Conservation (phyloP, 1,140 invertebrate genomes). For the Propsilocerus akamusi region DNA sequence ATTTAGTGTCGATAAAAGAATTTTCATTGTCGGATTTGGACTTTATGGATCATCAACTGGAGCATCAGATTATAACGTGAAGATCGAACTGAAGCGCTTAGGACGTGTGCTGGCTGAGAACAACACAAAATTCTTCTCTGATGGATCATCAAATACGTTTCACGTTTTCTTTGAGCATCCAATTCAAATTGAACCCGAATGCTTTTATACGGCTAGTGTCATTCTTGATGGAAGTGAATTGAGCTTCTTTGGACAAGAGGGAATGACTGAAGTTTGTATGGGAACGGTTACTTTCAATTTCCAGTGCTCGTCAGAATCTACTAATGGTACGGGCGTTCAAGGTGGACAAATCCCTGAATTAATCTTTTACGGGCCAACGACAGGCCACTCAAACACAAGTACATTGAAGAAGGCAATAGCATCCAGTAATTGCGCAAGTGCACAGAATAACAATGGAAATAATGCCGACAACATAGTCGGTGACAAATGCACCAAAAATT, state of each 20-base stretch:
- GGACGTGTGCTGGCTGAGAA: constrained; percentile 74
- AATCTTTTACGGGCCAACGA: constrained; percentile 71
- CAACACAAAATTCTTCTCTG: constrained; percentile 81
- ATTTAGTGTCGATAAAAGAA: constrained; percentile 79
- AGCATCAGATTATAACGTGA: constrained; percentile 76
- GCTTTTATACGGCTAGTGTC: constrained; percentile 77
- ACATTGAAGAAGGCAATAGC: not conserved
- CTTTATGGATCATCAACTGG: constrained; percentile 83
- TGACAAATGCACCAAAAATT: too few species aligned
- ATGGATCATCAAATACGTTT: constrained; percentile 84
- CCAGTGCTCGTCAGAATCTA: constrained; percentile 84
- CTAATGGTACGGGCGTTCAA: constrained; percentile 85
- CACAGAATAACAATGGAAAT: too few species aligned
- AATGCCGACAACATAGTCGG: too few species aligned
- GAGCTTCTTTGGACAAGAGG: constrained; percentile 90
- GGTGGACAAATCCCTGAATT: constrained; percentile 88
- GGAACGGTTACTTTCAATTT: constrained; percentile 84
- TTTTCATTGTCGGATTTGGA: constrained; percentile 84
- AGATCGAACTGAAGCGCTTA: constrained; percentile 72
- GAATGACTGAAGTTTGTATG: constrained; percentile 75
- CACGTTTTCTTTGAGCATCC: constrained; percentile 86
- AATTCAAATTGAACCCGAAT: constrained; percentile 79
- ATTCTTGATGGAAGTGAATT: constrained; percentile 78
- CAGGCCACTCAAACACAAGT: constrained; percentile 11
- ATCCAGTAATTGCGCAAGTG: not conserved